These are phyloP conservation scores for Toxotes jaculatrix DNA, from an alignment of 2,113 vertebrate genomes.

Conservation along the genomic window DNA sequence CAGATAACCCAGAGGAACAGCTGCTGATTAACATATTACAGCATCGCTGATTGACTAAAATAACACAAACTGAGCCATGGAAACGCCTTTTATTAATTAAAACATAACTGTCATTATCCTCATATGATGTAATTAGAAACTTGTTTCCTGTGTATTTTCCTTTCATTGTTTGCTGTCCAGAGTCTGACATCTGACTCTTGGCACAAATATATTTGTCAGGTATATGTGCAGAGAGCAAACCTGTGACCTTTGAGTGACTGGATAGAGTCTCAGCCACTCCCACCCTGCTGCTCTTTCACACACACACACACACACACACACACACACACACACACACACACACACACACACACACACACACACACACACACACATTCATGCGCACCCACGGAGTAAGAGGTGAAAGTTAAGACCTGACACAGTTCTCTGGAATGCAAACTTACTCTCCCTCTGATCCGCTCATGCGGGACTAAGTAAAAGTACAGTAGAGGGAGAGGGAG, in stretches of 20 bases:
- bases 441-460: slow-evolving; percentile 54
- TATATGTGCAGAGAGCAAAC: slow-evolving; percentile 41
- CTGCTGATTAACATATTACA: slow-evolving; percentile 58
- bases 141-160: neutral
- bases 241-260: slow-evolving; percentile 60
- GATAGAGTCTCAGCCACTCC: slow-evolving; percentile 41
- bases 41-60: slow-evolving; percentile 1
- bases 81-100: too few species aligned
- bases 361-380: slow-evolving; percentile 20
- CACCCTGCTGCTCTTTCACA: slow-evolving; percentile 50
- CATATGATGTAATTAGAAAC: neutral
- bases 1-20: slow-evolving; percentile 59
- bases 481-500: slow-evolving; percentile 47
- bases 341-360: slow-evolving; percentile 75
- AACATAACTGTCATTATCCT: too few species aligned
- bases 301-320: slow-evolving; percentile 60
- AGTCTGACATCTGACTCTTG: slow-evolving; percentile 10
- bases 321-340: slow-evolving; percentile 17
- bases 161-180: slow-evolving; percentile 15
- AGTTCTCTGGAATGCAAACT: slow-evolving; percentile 77
- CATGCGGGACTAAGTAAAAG: slow-evolving; percentile 71
- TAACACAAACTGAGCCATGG: slow-evolving; percentile 13
- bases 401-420: slow-evolving; percentile 76
- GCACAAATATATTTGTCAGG: slow-evolving; percentile 14
- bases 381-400: slow-evolving; percentile 34